phyloP scores from a whole-genome alignment of 2,797 vertebrate species.

The Hafferia zeledoni region DNA sequence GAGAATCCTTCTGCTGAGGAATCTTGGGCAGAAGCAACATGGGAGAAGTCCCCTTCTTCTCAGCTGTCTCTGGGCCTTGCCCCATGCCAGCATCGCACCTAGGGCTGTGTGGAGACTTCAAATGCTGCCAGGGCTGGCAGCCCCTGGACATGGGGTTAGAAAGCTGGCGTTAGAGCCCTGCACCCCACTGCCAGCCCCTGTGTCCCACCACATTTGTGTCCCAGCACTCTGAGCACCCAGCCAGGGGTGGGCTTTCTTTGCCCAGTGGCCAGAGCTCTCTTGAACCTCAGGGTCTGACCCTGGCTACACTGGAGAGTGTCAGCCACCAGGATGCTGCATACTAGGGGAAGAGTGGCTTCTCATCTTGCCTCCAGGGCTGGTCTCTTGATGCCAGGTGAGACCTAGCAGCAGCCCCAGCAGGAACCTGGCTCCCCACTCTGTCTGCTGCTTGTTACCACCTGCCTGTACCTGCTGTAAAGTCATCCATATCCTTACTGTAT shows the following conservation, averaged over 20 bases:
- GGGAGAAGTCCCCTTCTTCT: not conserved
- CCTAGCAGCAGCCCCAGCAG: accelerated
- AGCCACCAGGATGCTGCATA: not conserved
- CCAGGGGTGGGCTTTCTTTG: not conserved
- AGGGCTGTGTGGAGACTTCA: not conserved
- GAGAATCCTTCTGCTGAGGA: not conserved
- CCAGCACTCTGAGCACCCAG: not conserved
- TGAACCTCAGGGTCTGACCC: not conserved
- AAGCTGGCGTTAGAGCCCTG: not conserved
- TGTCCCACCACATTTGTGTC: not conserved
- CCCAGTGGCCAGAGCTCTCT: not conserved
- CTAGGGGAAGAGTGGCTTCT: not conserved
- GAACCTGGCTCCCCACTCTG: not conserved
- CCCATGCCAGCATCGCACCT: accelerated
- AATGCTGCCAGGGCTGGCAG: not conserved
- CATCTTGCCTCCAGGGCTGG: not conserved
- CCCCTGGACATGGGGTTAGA: not conserved
- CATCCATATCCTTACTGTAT: not conserved
- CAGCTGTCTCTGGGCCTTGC: not conserved
- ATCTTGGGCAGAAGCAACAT: not conserved
- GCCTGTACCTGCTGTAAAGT: not conserved
- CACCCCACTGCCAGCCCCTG: not conserved
- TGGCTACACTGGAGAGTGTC: not conserved
- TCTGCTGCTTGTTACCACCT: not conserved
- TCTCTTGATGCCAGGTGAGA: not conserved